Conservation (phyloP, 2,113 vertebrate species). For the Petroica traversi region DNA sequence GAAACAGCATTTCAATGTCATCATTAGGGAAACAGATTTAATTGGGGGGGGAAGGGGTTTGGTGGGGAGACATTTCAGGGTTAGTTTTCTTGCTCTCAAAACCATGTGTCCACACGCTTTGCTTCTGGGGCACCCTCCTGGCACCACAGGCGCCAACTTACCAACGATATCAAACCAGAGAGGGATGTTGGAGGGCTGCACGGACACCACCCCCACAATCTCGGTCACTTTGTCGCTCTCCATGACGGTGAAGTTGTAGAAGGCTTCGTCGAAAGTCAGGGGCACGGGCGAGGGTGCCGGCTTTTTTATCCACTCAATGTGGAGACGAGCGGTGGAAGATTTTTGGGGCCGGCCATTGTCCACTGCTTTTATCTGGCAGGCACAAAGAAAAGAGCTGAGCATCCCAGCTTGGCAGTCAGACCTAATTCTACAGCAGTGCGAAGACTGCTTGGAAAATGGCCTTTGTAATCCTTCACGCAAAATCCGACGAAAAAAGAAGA, state of each 20-base stretch:
- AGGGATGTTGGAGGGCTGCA: slow-evolving; percentile 83
- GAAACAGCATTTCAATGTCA: slow-evolving; percentile 57
- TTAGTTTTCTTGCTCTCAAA: slow-evolving; percentile 43
- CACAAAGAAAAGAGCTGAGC: slow-evolving; percentile 15
- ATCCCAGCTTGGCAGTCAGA: neutral
- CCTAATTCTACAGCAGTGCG: fast-evolving
- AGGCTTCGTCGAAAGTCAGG: slow-evolving; percentile 86
- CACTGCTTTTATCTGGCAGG: slow-evolving; percentile 89
- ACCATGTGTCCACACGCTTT: neutral
- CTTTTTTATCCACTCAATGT: slow-evolving; percentile 95
- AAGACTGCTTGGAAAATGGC: neutral
- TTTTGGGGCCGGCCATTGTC: slow-evolving; percentile 97
- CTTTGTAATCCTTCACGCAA: neutral
- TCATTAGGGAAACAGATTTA: slow-evolving; percentile 21
- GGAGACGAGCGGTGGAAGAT: slow-evolving; percentile 89
- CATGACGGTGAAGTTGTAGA: slow-evolving; percentile 97
- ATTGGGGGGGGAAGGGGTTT: neutral
- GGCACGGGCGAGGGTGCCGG: slow-evolving; percentile 72
- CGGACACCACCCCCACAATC: slow-evolving; percentile 93
- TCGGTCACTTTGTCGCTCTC: slow-evolving; percentile 92
- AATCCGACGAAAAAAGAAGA: neutral
- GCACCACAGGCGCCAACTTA: slow-evolving; percentile 70
- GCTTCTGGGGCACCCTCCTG: neutral
- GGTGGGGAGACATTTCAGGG: neutral
- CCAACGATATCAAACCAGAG: slow-evolving; percentile 96